These are phyloP conservation scores for Parotocinclus haroldoi DNA, from an alignment of 2,797 vertebrate species.

Conservation along the genomic window DNA sequence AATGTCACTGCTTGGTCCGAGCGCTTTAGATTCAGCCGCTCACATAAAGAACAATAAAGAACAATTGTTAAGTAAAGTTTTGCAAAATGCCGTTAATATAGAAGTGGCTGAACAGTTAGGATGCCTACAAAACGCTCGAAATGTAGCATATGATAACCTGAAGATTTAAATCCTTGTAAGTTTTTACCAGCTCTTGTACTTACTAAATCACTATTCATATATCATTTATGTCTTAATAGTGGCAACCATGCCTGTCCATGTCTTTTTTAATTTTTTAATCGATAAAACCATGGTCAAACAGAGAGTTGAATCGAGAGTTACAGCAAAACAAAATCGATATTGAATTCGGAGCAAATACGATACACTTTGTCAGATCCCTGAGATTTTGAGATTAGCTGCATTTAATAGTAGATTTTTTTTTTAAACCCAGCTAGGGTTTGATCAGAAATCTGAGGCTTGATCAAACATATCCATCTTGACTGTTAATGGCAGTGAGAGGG, in stretches of 20 bases:
- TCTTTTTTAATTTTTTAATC: conserved; percentile 52
- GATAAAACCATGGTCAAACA: conserved; percentile 45
- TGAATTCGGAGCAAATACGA: conserved; percentile 50
- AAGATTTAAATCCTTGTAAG: too few species aligned
- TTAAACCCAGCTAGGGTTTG: conserved; percentile 29
- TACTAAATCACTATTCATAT: too few species aligned
- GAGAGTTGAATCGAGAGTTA: conserved; percentile 13
- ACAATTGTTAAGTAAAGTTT: too few species aligned
- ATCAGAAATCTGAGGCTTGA: conserved; percentile 40
- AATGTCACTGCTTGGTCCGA: too few species aligned
- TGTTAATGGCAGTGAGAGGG: conserved; percentile 52
- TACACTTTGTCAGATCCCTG: conserved; percentile 33
- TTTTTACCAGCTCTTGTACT: too few species aligned
- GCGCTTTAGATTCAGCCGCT: too few species aligned
- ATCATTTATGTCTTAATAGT: conserved; percentile 52
- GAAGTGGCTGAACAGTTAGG: too few species aligned
- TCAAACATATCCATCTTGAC: conserved; percentile 62
- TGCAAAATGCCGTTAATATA: too few species aligned
- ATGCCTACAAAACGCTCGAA: too few species aligned
- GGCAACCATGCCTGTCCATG: conserved; percentile 43
- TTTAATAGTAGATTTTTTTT: conserved; percentile 31
- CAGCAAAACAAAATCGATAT: conserved; percentile 49
- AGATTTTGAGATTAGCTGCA: not conserved
- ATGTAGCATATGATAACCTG: too few species aligned
- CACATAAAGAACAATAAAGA: too few species aligned